These are phyloP conservation scores for Leuciscus idus DNA, from an alignment of 2,113 vertebrate species.

Conservation along the genomic window DNA sequence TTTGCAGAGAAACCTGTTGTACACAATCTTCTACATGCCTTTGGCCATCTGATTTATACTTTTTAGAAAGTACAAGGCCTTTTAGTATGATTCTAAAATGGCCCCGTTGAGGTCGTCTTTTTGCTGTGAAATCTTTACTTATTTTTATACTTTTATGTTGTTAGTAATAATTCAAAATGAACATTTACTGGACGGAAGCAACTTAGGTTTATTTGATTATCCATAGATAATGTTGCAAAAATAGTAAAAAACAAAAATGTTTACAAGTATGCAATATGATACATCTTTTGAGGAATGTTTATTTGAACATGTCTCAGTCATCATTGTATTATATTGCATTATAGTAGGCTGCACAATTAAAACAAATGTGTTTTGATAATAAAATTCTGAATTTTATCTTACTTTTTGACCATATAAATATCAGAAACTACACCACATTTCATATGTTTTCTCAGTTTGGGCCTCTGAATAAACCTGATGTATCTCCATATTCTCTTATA, in stretches of 20 bases:
- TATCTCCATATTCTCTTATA: neutral
- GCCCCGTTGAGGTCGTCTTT: no score
- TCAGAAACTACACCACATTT: neutral
- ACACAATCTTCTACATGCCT: neutral
- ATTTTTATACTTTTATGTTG: neutral
- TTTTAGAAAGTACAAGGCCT: no score
- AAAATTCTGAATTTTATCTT: no score
- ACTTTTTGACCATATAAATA: neutral
- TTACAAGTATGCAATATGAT: neutral
- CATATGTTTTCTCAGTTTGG: neutral
- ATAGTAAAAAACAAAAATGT: neutral
- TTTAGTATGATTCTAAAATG: no score
- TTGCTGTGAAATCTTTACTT: no score
- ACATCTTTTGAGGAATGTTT: neutral
- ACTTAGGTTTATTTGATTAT: neutral
- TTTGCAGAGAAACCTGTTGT: neutral
- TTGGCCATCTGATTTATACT: no score
- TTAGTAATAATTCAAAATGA: neutral
- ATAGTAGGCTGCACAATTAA: no score
- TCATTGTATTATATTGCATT: no score
- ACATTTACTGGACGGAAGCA: neutral
- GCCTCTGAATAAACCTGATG: neutral
- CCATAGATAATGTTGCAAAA: neutral
- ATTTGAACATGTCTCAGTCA: no score
- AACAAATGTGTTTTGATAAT: no score